Conservation (phyloP, 2,113 vertebrate genomes). For the Crypturellus undulatus region DNA sequence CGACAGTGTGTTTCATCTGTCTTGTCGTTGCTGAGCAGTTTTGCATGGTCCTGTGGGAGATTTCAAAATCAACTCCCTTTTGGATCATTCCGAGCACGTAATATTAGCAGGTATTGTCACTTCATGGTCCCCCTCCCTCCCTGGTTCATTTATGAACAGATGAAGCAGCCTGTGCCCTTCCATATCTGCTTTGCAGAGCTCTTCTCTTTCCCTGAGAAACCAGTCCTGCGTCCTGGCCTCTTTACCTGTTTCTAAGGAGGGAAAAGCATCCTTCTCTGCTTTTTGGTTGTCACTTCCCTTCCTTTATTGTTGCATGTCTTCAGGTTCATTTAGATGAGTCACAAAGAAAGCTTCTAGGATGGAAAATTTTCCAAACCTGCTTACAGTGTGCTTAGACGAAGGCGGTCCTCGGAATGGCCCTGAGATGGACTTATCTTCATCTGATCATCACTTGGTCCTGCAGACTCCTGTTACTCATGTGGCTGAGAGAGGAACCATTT, state of each 20-base stretch:
- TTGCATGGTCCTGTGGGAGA: not conserved
- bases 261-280: not conserved
- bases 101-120: not conserved
- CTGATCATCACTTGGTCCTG: not conserved
- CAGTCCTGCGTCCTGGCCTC: fast-evolving
- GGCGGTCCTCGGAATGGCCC: not conserved
- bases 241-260: not conserved
- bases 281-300: not conserved
- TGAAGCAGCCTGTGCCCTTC: not conserved
- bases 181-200: not conserved
- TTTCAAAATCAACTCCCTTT: not conserved
- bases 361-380: not conserved
- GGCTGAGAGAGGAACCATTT: not conserved
- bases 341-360: not conserved
- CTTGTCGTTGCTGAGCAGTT: not conserved
- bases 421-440: not conserved
- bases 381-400: not conserved
- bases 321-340: not conserved
- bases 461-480: not conserved
- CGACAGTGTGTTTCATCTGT: fast-evolving
- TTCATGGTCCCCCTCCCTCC: not conserved
- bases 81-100: not conserved
- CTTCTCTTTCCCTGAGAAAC: not conserved
- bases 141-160: not conserved
- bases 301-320: not conserved